Evolutionary conservation across 1,140 invertebrate species (phyloP), one percentile per base, ranked within the genome.

Genomic region (Acromyrmex echinatior): DNA sequence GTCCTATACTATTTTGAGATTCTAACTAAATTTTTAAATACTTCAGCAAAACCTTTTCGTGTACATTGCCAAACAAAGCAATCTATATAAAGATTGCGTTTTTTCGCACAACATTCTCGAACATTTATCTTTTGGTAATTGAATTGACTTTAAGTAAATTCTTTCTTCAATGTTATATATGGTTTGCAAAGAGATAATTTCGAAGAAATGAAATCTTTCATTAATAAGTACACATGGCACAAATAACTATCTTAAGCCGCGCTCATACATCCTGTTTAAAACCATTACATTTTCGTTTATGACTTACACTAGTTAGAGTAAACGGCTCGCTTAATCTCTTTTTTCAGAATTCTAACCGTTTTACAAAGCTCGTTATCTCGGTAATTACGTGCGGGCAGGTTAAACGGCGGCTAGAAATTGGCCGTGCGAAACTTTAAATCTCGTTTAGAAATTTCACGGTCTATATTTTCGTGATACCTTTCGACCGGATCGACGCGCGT

Each of bases 321-420:
- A 62, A 84, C 25, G 70, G 56, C 39, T 63, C 25, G 68, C 39
- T 60, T 74, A 74, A 74, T 82, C 80, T 74, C 49, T 60, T 49
- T 45, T 63, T 49, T 12, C 12, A 45, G 39, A 84, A 74, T 74
- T 84, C 39, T 35, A 35, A 63, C 28, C 25, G 56, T 62, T 86
- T 86, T 81, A 76, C 70, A 77, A 77, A 89, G 87, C 77, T 86
- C 56, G 79, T 89, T 77, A 86, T 77, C 88, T 53, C 62, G 74
- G 76, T 87, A 89, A 90, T 86, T 86, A 82, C 68, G 62, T 45
- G 39, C 62, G 18, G 18, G 12, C 18, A 21, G 25, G 65, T 49
- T 62, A 74, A 82, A 74, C 68, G 68, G 39, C 56, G 56, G 39
- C 18, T 49, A 35, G 70, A 84, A 76, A 84, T 62, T 74, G 28